Conservation (phyloP, 1,140 invertebrate species). For the Elysia chlorotica region DNA sequence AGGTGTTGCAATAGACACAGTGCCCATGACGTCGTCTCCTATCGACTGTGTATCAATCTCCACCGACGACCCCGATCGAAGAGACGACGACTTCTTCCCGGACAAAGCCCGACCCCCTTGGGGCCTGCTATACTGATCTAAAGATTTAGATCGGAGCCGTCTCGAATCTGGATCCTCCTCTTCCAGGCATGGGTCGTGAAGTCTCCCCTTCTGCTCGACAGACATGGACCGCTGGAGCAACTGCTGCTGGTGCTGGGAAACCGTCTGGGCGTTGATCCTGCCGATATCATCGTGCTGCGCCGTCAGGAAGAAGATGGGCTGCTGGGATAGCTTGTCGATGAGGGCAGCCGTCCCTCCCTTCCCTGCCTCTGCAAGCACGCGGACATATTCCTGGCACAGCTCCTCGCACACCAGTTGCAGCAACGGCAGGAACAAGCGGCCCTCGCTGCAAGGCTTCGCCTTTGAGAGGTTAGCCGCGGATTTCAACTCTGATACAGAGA, state of each 20-base stretch:
- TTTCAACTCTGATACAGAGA: conserved; percentile 2
- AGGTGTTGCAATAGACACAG: no score
- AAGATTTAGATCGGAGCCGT: no score
- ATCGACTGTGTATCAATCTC: no score
- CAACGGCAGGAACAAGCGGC: conserved; percentile 23
- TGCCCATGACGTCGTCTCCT: no score
- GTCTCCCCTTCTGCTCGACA: background rate
- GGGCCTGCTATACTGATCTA: no score
- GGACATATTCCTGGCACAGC: conserved; percentile 70
- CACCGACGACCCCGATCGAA: no score
- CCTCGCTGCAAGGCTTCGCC: conserved; percentile 17
- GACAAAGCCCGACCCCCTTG: no score
- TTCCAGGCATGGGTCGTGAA: no score
- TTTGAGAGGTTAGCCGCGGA: background rate
- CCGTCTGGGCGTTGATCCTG: background rate
- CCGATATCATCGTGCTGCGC: conserved; percentile 69
- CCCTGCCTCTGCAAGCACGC: conserved; percentile 68
- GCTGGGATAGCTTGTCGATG: conserved; percentile 68
- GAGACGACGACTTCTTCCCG: no score
- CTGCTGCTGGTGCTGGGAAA: background rate
- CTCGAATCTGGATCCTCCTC: no score
- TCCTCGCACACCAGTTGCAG: conserved; percentile 65
- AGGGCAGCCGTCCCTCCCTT: conserved; percentile 66
- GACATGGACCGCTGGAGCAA: background rate
- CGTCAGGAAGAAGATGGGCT: conserved; percentile 71